Conservation (phyloP, 1,140 invertebrate species). For the Apis laboriosa region DNA sequence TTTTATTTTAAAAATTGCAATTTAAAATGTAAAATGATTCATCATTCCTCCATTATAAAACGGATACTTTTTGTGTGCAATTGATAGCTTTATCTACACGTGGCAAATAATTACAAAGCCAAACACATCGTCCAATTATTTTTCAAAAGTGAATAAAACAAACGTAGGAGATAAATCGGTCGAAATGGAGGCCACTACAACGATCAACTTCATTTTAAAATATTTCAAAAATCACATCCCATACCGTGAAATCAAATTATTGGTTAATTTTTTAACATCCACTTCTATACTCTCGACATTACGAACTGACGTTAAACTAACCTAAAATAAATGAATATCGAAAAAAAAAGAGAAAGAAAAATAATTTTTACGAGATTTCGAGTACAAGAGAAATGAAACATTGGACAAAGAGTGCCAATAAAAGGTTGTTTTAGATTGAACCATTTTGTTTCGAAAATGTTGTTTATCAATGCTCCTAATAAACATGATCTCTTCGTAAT, state of each 20-base stretch:
- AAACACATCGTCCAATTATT: neutral
- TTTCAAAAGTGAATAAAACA: neutral
- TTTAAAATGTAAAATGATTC: neutral
- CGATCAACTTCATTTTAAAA: neutral
- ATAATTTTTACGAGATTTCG: neutral
- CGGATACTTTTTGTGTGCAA: neutral
- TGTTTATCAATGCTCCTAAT: constrained; percentile 43
- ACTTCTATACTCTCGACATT: neutral
- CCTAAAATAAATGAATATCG: neutral
- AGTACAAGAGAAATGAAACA: neutral
- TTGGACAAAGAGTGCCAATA: neutral
- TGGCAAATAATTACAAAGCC: neutral
- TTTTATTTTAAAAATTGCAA: neutral
- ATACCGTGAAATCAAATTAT: neutral
- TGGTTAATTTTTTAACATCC: constrained; percentile 1
- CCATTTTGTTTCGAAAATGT: constrained; percentile 24
- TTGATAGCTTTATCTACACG: neutral
- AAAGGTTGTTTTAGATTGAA: neutral
- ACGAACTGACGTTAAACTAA: neutral
- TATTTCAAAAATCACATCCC: neutral
- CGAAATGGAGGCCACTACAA: neutral
- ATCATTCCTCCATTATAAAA: neutral
- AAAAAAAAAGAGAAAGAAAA: too few species aligned
- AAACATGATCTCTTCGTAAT: constrained; percentile 57
- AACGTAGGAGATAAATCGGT: neutral